A percentile compares a stretch with the other conserved stretches of the same genome.
These are phyloP conservation scores for Lymantria dispar DNA, from an alignment of 2,888 invertebrate species.

Conservation along the genomic window DNA sequence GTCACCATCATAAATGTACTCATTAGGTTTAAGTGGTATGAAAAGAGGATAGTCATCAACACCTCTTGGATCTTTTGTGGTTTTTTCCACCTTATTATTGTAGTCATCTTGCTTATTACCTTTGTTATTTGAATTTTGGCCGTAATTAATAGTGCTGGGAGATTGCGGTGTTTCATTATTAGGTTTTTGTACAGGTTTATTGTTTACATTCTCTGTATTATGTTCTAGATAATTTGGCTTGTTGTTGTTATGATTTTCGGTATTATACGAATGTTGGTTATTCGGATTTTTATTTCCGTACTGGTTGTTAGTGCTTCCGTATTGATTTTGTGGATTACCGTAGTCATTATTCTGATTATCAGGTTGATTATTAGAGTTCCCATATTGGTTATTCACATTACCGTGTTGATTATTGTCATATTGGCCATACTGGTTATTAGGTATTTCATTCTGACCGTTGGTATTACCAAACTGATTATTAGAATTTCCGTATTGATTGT, in stretches of 20 bases:
- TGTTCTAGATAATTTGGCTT: slow-evolving; percentile 11
- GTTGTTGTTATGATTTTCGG: slow-evolving; percentile 14
- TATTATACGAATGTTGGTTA: slow-evolving; percentile 9
- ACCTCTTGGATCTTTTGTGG: slow-evolving; percentile 46
- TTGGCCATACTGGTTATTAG: slow-evolving; percentile 7
- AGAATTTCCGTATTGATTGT: slow-evolving; percentile 17
- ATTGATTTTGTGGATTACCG: slow-evolving; percentile 1
- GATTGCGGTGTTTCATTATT: slow-evolving; percentile 4
- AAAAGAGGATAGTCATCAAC: slow-evolving; percentile 46
- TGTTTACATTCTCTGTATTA: slow-evolving; percentile 8
- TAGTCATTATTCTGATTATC: slow-evolving; percentile 1
- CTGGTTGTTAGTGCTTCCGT: slow-evolving; percentile 4
- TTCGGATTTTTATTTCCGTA: slow-evolving; percentile 12
- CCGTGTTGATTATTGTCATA: slow-evolving; percentile 7
- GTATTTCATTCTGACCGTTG: slow-evolving; percentile 1
- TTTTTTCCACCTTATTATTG: slow-evolving; percentile 19
- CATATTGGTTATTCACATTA: slow-evolving; percentile 14
- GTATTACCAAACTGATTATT: slow-evolving; percentile 5
- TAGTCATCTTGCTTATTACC: slow-evolving; percentile 9
- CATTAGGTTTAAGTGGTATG: slow-evolving; percentile 57
- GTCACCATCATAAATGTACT: slow-evolving; percentile 50
- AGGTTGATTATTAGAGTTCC: slow-evolving; percentile 14
- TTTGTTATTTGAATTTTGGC: slow-evolving; percentile 5
- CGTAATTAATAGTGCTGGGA: slow-evolving; percentile 6
- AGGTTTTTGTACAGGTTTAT: slow-evolving; percentile 14